Percentiles rank a stretch among this genome's conserved stretches.
Evolutionary conservation across 2,113 vertebrate species (phyloP).

Genomic region (Corythornis cristatus): DNA sequence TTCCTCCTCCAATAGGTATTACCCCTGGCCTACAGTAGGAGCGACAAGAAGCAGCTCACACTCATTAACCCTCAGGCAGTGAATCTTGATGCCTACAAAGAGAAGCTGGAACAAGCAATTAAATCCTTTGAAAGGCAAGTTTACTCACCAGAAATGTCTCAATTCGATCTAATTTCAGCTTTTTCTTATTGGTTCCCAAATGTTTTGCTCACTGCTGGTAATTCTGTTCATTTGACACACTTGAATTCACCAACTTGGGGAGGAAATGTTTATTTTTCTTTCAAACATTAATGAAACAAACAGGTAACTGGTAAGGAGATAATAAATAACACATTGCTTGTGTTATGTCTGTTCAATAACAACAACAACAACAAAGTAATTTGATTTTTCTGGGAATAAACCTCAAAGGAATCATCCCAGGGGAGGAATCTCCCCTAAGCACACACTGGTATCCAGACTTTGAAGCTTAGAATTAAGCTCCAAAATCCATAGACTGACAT

Average conservation of each 20-base stretch:
- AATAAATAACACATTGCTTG: background rate
- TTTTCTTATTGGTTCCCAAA: background rate
- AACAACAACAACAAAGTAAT: background rate
- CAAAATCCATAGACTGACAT: background rate
- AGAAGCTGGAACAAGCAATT: slow-evolving; percentile 77
- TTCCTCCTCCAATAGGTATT: slow-evolving; percentile 64
- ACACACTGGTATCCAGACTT: background rate
- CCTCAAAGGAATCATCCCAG: background rate
- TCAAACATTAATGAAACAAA: background rate
- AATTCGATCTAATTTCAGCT: background rate
- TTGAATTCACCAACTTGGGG: background rate
- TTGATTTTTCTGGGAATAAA: background rate
- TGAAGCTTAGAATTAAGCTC: background rate
- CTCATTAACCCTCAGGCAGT: slow-evolving; percentile 80
- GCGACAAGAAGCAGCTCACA: slow-evolving; percentile 58
- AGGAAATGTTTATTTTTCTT: background rate
- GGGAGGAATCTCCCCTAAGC: background rate
- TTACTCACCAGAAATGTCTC: background rate
- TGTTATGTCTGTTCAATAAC: background rate
- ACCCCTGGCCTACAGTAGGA: slow-evolving; percentile 68
- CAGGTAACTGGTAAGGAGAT: background rate
- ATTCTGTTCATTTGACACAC: background rate
- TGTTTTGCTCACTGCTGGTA: background rate
- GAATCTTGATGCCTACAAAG: slow-evolving; percentile 78
- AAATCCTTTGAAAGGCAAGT: slow-evolving; percentile 81